phyloP scores from a whole-genome alignment of 1,140 invertebrate species.

The Drosophila pachea region DNA sequence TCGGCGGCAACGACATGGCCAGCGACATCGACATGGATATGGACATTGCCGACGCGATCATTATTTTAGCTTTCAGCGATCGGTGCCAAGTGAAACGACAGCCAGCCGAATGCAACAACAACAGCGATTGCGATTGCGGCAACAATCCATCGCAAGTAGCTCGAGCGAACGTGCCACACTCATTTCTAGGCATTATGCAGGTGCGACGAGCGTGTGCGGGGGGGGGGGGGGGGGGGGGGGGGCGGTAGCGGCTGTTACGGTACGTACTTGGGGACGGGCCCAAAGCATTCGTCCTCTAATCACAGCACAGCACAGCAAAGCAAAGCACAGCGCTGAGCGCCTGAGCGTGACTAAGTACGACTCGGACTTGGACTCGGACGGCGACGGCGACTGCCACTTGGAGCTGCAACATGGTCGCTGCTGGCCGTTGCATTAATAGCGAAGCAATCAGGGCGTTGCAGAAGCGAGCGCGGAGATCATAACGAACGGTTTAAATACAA shows the following conservation, averaged over 20 bases:
- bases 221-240: no score
- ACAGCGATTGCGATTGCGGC: constrained; percentile 1
- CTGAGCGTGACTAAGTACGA: constrained; percentile 70
- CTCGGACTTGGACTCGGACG: constrained; percentile 21
- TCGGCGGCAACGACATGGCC: constrained; percentile 11
- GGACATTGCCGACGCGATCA: constrained; percentile 30
- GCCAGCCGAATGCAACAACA: constrained; percentile 14
- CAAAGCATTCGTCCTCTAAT: constrained; percentile 69
- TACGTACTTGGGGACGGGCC: constrained; percentile 10
- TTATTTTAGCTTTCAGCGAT: constrained; percentile 31
- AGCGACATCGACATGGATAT: constrained; percentile 20
- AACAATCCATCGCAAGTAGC: constrained; percentile 29
- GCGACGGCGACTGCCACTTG: constrained; percentile 19
- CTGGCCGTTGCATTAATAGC: constrained; percentile 71
- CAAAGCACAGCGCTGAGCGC: constrained; percentile 29
- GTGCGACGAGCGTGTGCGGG: not conserved
- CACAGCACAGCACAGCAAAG: constrained; percentile 49
- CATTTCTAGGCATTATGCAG: constrained; percentile 30
- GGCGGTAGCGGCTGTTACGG: constrained; percentile 4
- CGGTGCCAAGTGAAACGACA: constrained; percentile 29
- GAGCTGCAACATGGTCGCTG: constrained; percentile 38
- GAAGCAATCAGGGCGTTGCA: constrained; percentile 75
- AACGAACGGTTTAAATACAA: constrained; percentile 75
- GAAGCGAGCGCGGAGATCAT: constrained; percentile 72
- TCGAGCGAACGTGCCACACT: constrained; percentile 32